Conservation (phyloP, 2,113 vertebrate genomes). For the Oreotrochilus melanogaster region DNA sequence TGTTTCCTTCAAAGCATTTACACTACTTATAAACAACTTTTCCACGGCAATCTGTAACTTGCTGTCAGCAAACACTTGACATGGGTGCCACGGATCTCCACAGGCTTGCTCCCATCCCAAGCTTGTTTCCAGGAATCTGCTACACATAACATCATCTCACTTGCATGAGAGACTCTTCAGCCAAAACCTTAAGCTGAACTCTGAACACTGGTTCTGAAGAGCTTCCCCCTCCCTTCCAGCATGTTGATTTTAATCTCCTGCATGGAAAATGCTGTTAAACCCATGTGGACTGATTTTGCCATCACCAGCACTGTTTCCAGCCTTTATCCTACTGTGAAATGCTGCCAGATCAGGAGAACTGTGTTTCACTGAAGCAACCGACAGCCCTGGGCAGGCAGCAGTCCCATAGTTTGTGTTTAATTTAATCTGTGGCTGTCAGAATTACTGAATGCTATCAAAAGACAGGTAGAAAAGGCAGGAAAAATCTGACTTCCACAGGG, state of each 20-base stretch:
- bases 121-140: neutral
- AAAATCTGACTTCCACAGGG: neutral
- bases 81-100: neutral
- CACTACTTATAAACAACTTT: neutral
- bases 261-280: neutral
- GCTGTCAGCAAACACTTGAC: neutral
- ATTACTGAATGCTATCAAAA: neutral
- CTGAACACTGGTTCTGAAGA: neutral
- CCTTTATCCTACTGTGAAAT: neutral
- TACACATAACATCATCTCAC: neutral
- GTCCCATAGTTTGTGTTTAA: neutral
- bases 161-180: neutral
- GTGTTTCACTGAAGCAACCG: neutral
- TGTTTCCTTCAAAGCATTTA: neutral
- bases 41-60: neutral
- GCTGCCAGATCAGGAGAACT: neutral
- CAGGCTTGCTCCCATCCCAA: neutral
- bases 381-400: neutral
- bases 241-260: neutral
- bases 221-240: neutral
- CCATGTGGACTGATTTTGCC: neutral
- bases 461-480: neutral
- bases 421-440: neutral
- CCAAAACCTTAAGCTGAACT: constrained; percentile 18
- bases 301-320: neutral